Percentiles rank a stretch among this genome's conserved stretches.
These are phyloP conservation scores for Hyaena hyaena DNA, from an alignment of 2,113 vertebrate species.

Conservation along the genomic window DNA sequence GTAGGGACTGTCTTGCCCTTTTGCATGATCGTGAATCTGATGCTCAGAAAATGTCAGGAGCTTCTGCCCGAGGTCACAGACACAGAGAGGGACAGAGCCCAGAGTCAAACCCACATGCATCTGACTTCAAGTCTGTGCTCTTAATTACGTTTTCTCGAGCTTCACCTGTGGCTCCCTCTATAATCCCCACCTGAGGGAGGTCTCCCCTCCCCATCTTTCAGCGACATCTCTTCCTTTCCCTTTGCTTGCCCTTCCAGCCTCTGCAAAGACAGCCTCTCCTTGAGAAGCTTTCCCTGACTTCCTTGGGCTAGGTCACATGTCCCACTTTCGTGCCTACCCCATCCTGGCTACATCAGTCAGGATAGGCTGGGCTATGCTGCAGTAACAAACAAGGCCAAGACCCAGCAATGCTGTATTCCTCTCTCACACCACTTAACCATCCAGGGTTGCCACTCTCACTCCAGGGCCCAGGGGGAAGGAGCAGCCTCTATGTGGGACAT, in stretches of 20 bases:
- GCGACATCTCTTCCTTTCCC: not conserved
- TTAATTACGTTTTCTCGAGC: not conserved
- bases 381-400: not conserved
- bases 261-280: not conserved
- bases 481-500: not conserved
- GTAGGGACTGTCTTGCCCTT: fast-evolving
- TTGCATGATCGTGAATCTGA: too few species aligned
- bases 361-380: not conserved
- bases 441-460: not conserved
- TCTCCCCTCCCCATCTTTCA: not conserved
- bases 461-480: too few species aligned
- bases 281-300: not conserved
- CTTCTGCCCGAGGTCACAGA: not conserved
- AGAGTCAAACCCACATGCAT: not conserved
- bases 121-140: not conserved
- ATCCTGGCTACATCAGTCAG: not conserved
- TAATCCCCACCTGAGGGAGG: too few species aligned
- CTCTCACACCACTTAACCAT: not conserved
- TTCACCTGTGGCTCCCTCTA: not conserved
- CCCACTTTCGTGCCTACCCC: too few species aligned
- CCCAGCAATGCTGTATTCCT: not conserved
- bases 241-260: not conserved
- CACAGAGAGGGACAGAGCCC: not conserved
- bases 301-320: fast-evolving
- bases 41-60: not conserved